These are phyloP conservation scores for Cynopterus sphinx DNA, from an alignment of 2,797 vertebrate species.

Conservation along the genomic window DNA sequence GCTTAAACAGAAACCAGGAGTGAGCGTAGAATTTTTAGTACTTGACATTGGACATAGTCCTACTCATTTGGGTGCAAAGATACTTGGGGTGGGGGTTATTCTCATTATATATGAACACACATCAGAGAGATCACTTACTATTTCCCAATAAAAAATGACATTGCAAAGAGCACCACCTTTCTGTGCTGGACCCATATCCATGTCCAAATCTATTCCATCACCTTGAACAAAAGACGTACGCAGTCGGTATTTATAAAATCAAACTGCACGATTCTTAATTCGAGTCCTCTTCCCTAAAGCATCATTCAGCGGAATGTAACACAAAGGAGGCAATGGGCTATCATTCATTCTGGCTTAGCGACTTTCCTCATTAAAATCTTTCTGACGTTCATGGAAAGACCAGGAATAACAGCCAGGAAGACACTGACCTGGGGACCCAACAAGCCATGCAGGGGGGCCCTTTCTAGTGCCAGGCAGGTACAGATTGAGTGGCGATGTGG, in stretches of 20 bases:
- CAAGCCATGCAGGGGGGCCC: no score
- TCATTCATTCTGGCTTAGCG: background rate
- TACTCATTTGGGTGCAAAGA: background rate
- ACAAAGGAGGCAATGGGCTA: background rate
- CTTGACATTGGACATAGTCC: no score
- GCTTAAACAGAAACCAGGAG: background rate
- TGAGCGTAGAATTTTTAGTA: background rate
- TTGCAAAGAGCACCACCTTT: background rate
- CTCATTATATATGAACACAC: background rate
- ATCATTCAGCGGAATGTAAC: no score
- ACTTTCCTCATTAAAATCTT: background rate
- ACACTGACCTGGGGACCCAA: rapidly evolving
- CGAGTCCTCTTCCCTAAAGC: background rate
- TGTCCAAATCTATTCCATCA: background rate
- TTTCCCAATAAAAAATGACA: background rate
- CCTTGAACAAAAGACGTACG: background rate
- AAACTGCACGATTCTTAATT: background rate
- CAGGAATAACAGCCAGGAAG: background rate
- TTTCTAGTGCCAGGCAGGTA: rapidly evolving
- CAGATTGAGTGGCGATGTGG: rapidly evolving
- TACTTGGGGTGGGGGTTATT: background rate
- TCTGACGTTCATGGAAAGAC: background rate
- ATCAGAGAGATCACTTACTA: background rate
- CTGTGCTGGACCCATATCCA: background rate
- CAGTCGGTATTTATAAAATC: background rate